Evolutionary conservation across 2,888 invertebrate genomes (phyloP), one percentile per base, ranked within the genome.

Genomic region (Steinernema hermaphroditum): DNA sequence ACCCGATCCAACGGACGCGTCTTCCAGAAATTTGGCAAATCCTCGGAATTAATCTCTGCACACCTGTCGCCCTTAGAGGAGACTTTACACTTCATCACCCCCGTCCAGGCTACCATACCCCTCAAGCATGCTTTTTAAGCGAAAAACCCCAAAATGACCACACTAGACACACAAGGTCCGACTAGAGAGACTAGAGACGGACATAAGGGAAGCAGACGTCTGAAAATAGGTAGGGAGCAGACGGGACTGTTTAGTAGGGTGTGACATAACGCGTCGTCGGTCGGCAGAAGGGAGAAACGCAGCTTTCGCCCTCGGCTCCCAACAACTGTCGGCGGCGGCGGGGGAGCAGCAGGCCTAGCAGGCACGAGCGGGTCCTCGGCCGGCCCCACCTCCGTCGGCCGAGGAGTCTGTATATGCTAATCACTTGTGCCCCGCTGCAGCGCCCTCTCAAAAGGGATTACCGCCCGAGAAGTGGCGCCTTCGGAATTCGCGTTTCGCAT

Each of bases 251-350:
- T 46, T 46, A 46, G 46, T 46, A 46, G 46, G 27, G 54, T 27
- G 54, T 54, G 54, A 54, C 54, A 54, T 54, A 54, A 54, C 54
- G 22, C 54, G 19, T 8, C 49, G 19, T 8, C 49, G 49, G 19
- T 41, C 49, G 54, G 54, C 54, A 54, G 54, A 54, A 54, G 54
- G 54, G 54, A 22, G 54, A 27, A 27, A 27, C 54, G 54, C 22
- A 6, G 27, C 54, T 24, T 9, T 54, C 54, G 54, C 54, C 54
- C 54, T 54, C 54, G 54, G 54, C 19, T 12, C 27, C 54, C 54
- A 22, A 14, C 54, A 54, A 54, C 54, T 54, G 54, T 54, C 22
- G 54, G 54, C 24, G n/a, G 24, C 24, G 12, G 24, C 54, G 19
- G 6, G 27, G 27, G 49, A 49, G 27, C 24, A 54, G 54, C n/a